Percentiles rank a stretch among this genome's conserved stretches.
Conservation (phyloP, 2,888 invertebrate genomes). For the Bruchidius siliquastri region DNA sequence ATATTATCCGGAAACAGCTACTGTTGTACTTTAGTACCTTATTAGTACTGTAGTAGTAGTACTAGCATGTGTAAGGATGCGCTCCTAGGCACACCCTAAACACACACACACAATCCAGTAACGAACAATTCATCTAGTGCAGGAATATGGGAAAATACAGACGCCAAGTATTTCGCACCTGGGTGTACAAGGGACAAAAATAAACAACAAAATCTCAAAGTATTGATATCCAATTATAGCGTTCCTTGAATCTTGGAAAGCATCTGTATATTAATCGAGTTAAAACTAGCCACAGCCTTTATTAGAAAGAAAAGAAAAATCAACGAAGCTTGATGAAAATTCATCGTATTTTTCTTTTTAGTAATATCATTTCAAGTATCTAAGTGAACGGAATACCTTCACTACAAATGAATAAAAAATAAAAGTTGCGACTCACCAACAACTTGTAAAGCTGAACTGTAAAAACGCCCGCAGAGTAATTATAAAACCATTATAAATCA, state of each 20-base stretch:
- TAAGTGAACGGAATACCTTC: background rate
- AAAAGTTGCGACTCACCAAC: background rate
- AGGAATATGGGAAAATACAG: too few species aligned
- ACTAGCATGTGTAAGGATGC: too few species aligned
- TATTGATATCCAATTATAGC: background rate
- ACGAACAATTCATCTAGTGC: too few species aligned
- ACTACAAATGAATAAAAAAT: background rate
- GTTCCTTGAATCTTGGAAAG: background rate
- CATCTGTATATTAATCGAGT: background rate
- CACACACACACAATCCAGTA: too few species aligned
- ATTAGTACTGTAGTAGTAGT: too few species aligned
- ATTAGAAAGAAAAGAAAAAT: too few species aligned
- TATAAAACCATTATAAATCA: background rate
- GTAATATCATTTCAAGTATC: too few species aligned
- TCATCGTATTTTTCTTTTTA: background rate
- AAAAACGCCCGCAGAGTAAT: background rate
- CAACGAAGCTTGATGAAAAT: background rate
- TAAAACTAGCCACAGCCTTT: background rate
- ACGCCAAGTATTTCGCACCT: too few species aligned
- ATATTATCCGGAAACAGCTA: too few species aligned
- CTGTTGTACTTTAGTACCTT: too few species aligned
- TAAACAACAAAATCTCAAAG: background rate
- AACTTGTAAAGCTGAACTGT: background rate
- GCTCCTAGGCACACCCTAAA: too few species aligned
- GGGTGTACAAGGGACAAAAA: background rate